phyloP scores from a whole-genome alignment of 1,140 invertebrate genomes.

The Euschistus heros region DNA sequence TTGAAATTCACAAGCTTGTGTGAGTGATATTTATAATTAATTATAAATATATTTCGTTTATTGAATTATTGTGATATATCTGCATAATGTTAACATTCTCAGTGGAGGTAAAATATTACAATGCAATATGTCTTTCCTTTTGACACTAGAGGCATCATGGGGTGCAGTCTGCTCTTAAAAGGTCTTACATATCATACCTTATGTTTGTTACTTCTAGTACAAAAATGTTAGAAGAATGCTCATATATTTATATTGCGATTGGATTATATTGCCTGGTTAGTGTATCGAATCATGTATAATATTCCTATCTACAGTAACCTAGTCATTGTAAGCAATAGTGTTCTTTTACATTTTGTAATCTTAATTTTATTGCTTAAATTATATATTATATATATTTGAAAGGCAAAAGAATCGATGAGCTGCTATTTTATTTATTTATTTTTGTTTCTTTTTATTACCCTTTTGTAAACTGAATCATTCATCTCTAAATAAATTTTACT shows the following conservation, averaged over 20 bases:
- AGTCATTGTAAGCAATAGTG: slow-evolving; percentile 15
- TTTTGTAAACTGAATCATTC: background rate
- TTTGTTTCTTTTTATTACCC: slow-evolving; percentile 1
- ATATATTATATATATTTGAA: slow-evolving; percentile 14
- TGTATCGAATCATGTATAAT: slow-evolving; percentile 7
- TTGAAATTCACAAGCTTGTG: slow-evolving; percentile 2
- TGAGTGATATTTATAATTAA: slow-evolving; percentile 14
- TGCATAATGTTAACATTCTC: slow-evolving; percentile 12
- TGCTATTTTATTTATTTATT: slow-evolving; percentile 9
- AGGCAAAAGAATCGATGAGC: slow-evolving; percentile 18
- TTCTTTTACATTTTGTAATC: slow-evolving; percentile 19
- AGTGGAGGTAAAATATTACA: background rate
- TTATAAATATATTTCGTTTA: slow-evolving; percentile 4
- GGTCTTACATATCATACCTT: slow-evolving; percentile 9
- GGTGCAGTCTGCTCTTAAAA: slow-evolving; percentile 7
- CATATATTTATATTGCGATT: slow-evolving; percentile 16
- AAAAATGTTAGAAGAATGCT: slow-evolving; percentile 20
- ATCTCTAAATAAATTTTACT: background rate
- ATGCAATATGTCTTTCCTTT: slow-evolving; percentile 15
- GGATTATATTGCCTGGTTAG: slow-evolving; percentile 16
- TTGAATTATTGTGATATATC: slow-evolving; percentile 14
- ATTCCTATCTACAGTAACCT: slow-evolving; percentile 22
- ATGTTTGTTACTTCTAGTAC: slow-evolving; percentile 13
- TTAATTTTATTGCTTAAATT: slow-evolving; percentile 23
- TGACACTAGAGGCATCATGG: slow-evolving; percentile 9